Percentiles rank a stretch among this genome's conserved stretches.
Conservation (phyloP, 1,140 invertebrate species). For the Drosophila bifasciata region DNA sequence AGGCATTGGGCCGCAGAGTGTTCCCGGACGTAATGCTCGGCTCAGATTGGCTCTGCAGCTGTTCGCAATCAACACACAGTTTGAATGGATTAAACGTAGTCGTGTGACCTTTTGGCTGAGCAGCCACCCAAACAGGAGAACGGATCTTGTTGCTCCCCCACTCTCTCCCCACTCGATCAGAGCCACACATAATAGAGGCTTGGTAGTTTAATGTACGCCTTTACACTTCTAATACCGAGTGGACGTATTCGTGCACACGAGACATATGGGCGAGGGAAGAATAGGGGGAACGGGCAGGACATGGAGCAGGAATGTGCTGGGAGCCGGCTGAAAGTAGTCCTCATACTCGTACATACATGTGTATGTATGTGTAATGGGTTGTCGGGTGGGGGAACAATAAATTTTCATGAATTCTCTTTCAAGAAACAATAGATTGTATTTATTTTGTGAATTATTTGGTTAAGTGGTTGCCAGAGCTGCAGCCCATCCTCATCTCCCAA, state of each 20-base stretch:
- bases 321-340: conserved; percentile 24
- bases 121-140: no score
- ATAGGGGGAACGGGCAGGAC: background rate
- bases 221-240: no score
- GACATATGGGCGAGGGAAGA: background rate
- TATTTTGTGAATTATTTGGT: conserved; percentile 70
- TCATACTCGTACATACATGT: background rate
- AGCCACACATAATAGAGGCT: background rate
- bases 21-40: background rate
- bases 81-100: conserved; percentile 7
- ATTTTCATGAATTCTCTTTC: conserved; percentile 66
- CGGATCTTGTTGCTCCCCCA: no score
- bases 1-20: conserved; percentile 11
- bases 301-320: background rate
- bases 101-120: background rate
- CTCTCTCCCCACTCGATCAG: background rate
- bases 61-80: conserved; percentile 17
- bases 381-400: conserved; percentile 40
- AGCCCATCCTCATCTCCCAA: background rate
- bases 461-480: conserved; percentile 53
- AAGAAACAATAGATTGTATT: conserved; percentile 69
- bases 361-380: background rate
- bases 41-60: conserved; percentile 7
- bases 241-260: background rate
- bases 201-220: no score